phyloP scores from a whole-genome alignment of 2,888 invertebrate genomes.

The Brachypalpus laphriformis region DNA sequence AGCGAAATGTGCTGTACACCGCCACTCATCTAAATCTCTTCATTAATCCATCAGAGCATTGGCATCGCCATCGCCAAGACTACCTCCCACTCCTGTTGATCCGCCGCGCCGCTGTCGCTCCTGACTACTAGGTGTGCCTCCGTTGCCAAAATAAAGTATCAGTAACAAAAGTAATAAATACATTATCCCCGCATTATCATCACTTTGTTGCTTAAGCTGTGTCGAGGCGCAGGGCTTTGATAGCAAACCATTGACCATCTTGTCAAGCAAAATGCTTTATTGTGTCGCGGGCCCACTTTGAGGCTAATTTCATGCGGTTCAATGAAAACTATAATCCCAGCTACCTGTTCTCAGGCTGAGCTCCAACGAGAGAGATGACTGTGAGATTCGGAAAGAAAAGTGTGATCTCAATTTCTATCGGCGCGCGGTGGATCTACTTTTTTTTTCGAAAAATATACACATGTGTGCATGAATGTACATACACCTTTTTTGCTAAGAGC shows the following conservation, averaged over 20 bases:
- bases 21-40: constrained; percentile 55
- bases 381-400: constrained; percentile 53
- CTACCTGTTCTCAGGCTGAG: constrained; percentile 51
- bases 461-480: constrained; percentile 1
- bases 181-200: constrained; percentile 27
- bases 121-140: constrained; percentile 30
- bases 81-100: constrained; percentile 19
- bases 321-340: constrained; percentile 36
- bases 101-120: neutral
- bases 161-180: constrained; percentile 14
- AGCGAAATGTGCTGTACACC: constrained; percentile 62
- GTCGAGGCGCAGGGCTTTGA: constrained; percentile 23
- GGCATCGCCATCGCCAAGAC: constrained; percentile 30
- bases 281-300: constrained; percentile 36
- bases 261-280: constrained; percentile 38
- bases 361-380: constrained; percentile 26
- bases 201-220: constrained; percentile 13
- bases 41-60: constrained; percentile 61
- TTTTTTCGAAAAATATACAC: constrained; percentile 24
- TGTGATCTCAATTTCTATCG: constrained; percentile 71
- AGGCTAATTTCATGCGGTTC: constrained; percentile 43
- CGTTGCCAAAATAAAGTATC: constrained; percentile 19
- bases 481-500: constrained; percentile 50
- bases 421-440: constrained; percentile 57
- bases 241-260: constrained; percentile 20